Evolutionary conservation across 2,888 invertebrate genomes (phyloP), one percentile per base, ranked within the genome.

Genomic region (Andrena trimmerana): DNA sequence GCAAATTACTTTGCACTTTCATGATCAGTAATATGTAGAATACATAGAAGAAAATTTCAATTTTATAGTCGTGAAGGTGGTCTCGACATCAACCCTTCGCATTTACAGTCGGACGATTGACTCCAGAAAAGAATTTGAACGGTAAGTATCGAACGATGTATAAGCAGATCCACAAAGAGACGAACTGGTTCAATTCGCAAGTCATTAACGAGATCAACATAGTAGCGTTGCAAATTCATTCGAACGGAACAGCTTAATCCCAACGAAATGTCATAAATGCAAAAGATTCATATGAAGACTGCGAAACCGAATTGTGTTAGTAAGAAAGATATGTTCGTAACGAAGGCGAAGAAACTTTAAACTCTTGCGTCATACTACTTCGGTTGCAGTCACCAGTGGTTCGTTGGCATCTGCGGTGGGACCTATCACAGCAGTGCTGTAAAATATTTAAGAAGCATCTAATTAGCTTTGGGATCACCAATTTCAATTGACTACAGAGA

Each of bases 351-450:
- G 59, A n/a, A 60, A 68, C 54, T 68, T 50, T 69, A 71, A 59
- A 20, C 59, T 78, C 74, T 24, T 76, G 78, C 33, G 73, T 91
- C 82, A 92, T 82, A 91, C 90, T 80, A 89, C 74, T 89, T 92
- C 88, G 67, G 88, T 79, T 36, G 90, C 87, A 83, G 92, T 90
- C 91, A 94, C 91, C 84, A 94, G 87, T 67, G 94, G 94, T 84
- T 93, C 90, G 80, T 91, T 92, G 77, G 90, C 92, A 62, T 94
- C 93, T 81, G 92, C 88, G 74, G 92, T 87, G 84, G 92, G 90
- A 87, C 93, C 92, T 93, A 94, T 89, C 90, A 94, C 91, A 92
- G 94, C 93, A 91, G 93, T 93, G 92, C 94, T 94, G 85, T 50
- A 89, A 91, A 87, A 93, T 90, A 88, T 89, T 79, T 63, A 67